Conservation (phyloP, 2,797 vertebrate species). For the Sus cebifrons region DNA sequence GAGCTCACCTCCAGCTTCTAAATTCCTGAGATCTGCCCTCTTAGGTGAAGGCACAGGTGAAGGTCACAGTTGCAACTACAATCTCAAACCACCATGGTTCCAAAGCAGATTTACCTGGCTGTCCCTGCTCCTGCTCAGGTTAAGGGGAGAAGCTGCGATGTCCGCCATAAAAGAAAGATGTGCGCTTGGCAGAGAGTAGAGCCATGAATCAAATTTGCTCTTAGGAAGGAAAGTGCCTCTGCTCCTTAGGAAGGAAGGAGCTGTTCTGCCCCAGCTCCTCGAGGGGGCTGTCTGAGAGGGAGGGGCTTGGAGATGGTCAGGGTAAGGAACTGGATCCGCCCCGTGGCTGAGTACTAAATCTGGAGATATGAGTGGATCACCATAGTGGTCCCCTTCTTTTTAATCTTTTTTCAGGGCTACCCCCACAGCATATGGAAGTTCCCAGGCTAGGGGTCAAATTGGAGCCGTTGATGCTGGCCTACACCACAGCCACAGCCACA, state of each 20-base stretch:
- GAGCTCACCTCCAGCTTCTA: neutral
- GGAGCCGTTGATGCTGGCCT: too few species aligned
- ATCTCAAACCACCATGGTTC: neutral
- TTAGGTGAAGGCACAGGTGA: neutral
- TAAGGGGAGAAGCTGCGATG: rapidly evolving
- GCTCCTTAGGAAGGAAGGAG: neutral
- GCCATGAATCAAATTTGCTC: rapidly evolving
- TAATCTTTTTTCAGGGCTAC: too few species aligned
- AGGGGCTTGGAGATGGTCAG: neutral
- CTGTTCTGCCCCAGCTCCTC: neutral
- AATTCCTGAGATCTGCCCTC: neutral
- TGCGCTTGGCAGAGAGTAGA: neutral
- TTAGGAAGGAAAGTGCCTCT: neutral
- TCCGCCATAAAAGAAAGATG: neutral
- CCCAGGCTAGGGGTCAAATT: too few species aligned
- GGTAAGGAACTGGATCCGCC: neutral
- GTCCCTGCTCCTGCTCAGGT: rapidly evolving
- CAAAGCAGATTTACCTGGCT: neutral
- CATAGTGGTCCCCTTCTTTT: neutral
- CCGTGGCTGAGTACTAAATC: neutral
- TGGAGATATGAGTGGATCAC: too few species aligned
- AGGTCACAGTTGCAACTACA: rapidly evolving
- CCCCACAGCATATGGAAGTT: too few species aligned
- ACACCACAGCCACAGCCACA: too few species aligned
- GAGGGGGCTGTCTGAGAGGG: rapidly evolving